These are phyloP conservation scores for Thomomys bottae DNA, from an alignment of 2,113 vertebrate species.

Conservation along the genomic window DNA sequence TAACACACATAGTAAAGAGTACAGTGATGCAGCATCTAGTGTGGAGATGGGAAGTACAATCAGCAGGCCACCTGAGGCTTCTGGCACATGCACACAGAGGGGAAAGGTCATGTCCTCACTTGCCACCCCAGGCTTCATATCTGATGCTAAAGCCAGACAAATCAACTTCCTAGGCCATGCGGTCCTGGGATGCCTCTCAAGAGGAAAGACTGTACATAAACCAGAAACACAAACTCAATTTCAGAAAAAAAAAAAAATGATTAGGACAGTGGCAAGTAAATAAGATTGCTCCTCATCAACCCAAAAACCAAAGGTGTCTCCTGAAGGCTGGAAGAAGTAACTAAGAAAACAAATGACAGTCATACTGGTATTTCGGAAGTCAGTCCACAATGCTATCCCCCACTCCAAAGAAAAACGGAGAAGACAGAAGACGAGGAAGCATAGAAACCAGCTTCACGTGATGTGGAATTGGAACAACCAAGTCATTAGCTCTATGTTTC, in stretches of 20 bases:
- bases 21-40: rapidly evolving
- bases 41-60: background rate
- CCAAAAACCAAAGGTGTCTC: background rate
- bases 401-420: background rate
- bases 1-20: background rate
- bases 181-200: background rate
- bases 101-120: background rate
- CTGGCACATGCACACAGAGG: background rate
- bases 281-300: background rate
- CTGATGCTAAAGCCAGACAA: background rate
- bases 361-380: background rate
- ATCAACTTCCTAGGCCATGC: background rate
- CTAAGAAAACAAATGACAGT: background rate
- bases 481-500: background rate
- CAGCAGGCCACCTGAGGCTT: background rate
- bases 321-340: background rate
- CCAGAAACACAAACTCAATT: background rate
- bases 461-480: rapidly evolving
- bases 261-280: background rate
- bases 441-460: background rate
- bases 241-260: background rate
- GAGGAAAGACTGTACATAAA: background rate
- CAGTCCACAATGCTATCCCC: background rate
- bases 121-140: background rate
- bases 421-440: background rate